Evolutionary conservation across 2,113 vertebrate species (phyloP), one percentile per base, ranked within the genome.

Genomic region (Thymallus thymallus): DNA sequence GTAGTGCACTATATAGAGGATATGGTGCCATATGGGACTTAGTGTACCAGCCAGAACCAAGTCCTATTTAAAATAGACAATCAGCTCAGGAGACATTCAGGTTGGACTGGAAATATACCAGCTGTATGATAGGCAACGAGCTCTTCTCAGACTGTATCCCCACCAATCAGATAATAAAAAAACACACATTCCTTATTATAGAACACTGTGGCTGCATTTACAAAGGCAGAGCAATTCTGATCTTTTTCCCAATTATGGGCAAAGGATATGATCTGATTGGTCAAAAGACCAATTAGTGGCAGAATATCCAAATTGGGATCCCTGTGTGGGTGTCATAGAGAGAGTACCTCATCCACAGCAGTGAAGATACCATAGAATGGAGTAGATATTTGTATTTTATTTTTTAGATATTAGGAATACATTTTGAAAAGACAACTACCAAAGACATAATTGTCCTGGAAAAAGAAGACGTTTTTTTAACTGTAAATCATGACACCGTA

Each of bases 61-160:
- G 51, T 68, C 66, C 46, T 68, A 32, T 55, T 72, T 71, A 67
- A 68, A 77, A 67, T 30, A 72, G n/a, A 73, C 66, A 68, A 73
- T 66, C 64, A 75, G 55, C 70, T 69, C 71, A 72, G 55, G 68
- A 62, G 69, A 46, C 51, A 68, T 14, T 81, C 26, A 61, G 26
- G 55, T 30, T 48, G 61, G 18, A 9, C 51, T 68, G 55, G 60
- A 74, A 29, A 74, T 69, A 24, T 65, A 41, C 22, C 45, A 64
- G 6, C 7, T 26, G 14, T 58, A 71, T 46, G 26, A 45, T 35
- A 55, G 41, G n/a, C 30, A 73, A 68, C 48, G 58, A 69, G 35
- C 18, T n/a, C 55, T 35, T 68, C 41, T 61, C 51, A 75, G 24
- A 68, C 30, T 26, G 30, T 14, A 75, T 56, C 51, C 46, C 26